These are phyloP conservation scores for Eudasyphora cyanicolor DNA, from an alignment of 2,888 invertebrate genomes.

Conservation along the genomic window DNA sequence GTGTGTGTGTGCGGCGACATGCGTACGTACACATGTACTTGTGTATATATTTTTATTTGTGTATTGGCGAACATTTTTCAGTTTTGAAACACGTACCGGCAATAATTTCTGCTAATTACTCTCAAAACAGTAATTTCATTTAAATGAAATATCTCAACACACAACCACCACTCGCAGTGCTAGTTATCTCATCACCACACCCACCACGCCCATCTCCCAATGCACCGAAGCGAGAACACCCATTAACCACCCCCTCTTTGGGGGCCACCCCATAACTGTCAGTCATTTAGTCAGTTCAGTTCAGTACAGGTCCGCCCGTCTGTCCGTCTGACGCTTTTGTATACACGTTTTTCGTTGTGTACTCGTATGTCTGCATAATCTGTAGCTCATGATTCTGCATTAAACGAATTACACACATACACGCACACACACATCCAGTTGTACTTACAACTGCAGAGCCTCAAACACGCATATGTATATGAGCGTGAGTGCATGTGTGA, in stretches of 20 bases:
- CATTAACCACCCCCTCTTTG: not conserved
- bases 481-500: constrained; percentile 5
- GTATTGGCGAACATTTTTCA: constrained; percentile 23
- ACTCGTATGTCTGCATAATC: constrained; percentile 5
- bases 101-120: constrained; percentile 77
- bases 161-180: not conserved
- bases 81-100: constrained; percentile 72
- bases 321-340: not conserved
- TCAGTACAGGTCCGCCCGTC: not conserved
- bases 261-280: not conserved
- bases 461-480: no score
- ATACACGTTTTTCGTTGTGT: no score
- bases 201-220: not conserved
- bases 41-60: not conserved
- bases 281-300: not conserved
- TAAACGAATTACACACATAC: constrained; percentile 15
- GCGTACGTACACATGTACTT: not conserved
- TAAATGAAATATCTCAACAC: constrained; percentile 69
- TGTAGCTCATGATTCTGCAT: constrained; percentile 11
- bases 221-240: not conserved
- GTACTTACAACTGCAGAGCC: no score
- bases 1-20: not conserved
- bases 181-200: constrained; percentile 38
- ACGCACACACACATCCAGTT: not conserved
- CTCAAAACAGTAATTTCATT: constrained; percentile 76